phyloP scores from a whole-genome alignment of 2,888 invertebrate species.

The Capitulum mitella region DNA sequence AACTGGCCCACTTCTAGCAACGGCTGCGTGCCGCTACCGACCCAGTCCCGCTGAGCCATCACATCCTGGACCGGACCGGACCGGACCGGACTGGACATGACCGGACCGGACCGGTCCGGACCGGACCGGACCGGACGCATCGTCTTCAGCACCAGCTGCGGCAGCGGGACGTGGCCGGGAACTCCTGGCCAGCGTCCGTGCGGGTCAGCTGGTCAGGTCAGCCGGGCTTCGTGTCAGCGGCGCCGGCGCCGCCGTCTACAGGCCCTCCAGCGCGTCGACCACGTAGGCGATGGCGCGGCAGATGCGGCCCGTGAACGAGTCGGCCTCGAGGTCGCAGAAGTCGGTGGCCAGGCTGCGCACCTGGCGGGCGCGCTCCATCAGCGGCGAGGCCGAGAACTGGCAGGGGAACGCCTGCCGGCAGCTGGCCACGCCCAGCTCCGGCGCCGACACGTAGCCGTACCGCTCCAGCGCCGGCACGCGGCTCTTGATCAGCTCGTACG shows the following conservation, averaged over 20 bases:
- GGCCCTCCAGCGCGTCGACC: slow-evolving; percentile 19
- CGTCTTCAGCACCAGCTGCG: background rate
- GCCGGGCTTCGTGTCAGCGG: background rate
- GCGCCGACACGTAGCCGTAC: slow-evolving; percentile 21
- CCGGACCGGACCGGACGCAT: background rate
- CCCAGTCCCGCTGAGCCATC: background rate
- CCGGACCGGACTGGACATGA: background rate
- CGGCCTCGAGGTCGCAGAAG: slow-evolving; percentile 16
- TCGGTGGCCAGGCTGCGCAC: background rate
- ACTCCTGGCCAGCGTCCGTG: background rate
- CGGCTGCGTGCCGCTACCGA: no score
- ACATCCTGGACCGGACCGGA: background rate
- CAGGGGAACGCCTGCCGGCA: slow-evolving; percentile 2
- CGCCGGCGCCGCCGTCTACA: background rate
- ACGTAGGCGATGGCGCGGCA: slow-evolving; percentile 6
- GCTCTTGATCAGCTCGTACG: slow-evolving; percentile 15
- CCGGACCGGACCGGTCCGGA: background rate
- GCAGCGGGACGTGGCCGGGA: background rate
- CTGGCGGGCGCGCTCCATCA: slow-evolving; percentile 18
- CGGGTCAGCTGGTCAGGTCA: background rate
- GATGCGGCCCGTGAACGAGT: background rate
- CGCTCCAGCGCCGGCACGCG: slow-evolving; percentile 19
- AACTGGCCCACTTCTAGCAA: background rate
- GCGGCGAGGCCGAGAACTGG: slow-evolving; percentile 10
- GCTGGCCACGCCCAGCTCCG: background rate